Conservation (phyloP, 1,140 invertebrate genomes). For the Ylistrum balloti region DNA sequence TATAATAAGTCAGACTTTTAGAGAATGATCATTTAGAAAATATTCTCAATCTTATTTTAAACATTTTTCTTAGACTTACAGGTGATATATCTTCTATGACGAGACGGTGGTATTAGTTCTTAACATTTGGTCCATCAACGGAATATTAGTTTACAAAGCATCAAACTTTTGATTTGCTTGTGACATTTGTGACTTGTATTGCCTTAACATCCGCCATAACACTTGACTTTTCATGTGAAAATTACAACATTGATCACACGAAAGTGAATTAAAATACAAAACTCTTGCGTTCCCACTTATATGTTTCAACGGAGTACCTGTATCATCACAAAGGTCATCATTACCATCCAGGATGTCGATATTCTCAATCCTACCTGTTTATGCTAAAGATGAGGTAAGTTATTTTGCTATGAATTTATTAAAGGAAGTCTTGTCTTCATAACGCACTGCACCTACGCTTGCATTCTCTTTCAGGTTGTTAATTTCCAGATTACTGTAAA, state of each 20-base stretch:
- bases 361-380: neutral
- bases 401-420: neutral
- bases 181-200: neutral
- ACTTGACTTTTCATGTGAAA: neutral
- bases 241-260: neutral
- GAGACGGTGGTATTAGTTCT: no score
- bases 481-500: no score
- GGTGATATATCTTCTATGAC: no score
- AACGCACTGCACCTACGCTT: no score
- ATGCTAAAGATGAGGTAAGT: constrained; percentile 9
- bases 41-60: no score
- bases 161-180: neutral
- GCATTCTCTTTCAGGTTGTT: no score
- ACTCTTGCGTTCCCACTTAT: neutral
- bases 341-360: neutral
- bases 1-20: no score
- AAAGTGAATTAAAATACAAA: neutral
- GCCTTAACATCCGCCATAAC: neutral
- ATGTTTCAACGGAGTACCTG: neutral
- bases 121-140: no score
- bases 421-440: no score
- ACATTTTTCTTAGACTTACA: no score
- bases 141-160: neutral
- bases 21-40: no score
- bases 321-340: neutral